Evolutionary conservation across 2,113 vertebrate genomes (phyloP).

Genomic region (Myanophis thanlyinensis): DNA sequence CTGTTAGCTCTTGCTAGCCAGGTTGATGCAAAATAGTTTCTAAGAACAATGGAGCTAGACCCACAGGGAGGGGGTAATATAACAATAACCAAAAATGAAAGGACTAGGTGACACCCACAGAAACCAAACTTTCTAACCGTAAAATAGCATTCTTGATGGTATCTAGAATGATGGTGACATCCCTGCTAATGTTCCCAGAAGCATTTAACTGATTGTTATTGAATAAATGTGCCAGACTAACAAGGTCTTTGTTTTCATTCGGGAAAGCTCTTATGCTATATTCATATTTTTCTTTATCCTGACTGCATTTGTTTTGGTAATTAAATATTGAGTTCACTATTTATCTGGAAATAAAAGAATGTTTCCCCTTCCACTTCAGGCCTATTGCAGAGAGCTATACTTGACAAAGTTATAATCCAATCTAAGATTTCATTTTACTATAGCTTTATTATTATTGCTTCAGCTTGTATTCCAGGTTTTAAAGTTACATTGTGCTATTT

Average conservation of each 20-base stretch:
- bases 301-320: background rate
- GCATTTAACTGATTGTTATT: background rate
- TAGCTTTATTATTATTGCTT: background rate
- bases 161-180: background rate
- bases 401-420: background rate
- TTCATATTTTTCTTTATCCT: background rate
- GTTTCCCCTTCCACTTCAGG: background rate
- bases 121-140: background rate
- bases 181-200: background rate
- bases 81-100: background rate
- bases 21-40: background rate
- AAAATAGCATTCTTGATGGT: background rate
- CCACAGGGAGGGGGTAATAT: background rate
- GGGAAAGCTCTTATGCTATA: background rate
- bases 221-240: background rate
- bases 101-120: background rate
- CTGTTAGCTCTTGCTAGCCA: background rate
- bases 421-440: background rate
- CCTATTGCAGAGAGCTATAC: background rate
- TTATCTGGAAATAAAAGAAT: background rate
- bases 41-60: background rate
- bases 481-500: background rate
- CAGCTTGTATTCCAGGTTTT: background rate
- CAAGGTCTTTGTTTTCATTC: background rate
- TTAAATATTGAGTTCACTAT: slow-evolving; percentile 4